phyloP scores from a whole-genome alignment of 2,113 vertebrate genomes.

The sheep (Ovis aries) region ARS-UI_Ramb_v3.0 NC_056061.1:6367001-6367500 shows the following conservation, averaged over 20 bases:
- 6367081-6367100: background rate
- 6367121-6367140: background rate
- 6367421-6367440: background rate
- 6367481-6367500: background rate
- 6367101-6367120: background rate
- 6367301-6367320: background rate
- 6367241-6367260: background rate
- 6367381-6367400: background rate
- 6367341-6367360: background rate
- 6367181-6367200: background rate
- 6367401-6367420: background rate
- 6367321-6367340: background rate
- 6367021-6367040: background rate
- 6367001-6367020: background rate
- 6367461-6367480: background rate
- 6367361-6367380: no score
- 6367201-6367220: background rate
- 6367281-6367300: background rate
- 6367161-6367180: background rate
- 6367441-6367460: background rate
- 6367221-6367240: background rate
- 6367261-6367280: background rate
- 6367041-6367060: background rate
- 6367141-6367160: background rate
- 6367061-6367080: background rate